Conservation (phyloP, 2,113 vertebrate genomes). For the Thomomys bottae region DNA sequence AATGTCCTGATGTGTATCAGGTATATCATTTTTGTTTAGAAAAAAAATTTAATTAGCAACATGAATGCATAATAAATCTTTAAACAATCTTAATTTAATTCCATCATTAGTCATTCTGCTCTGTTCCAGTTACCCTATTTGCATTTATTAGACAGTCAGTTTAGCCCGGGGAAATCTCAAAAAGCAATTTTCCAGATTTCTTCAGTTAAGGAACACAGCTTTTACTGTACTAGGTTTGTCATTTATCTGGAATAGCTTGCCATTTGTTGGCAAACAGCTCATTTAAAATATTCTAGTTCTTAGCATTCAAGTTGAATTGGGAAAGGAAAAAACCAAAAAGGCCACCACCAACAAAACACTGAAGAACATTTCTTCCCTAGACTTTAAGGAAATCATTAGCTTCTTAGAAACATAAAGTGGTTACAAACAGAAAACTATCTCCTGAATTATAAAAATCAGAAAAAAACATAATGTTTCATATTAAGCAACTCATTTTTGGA, state of each 20-base stretch:
- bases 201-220: conserved; percentile 70
- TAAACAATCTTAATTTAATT: conserved; percentile 14
- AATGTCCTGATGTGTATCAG: background rate
- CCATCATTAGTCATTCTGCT: background rate
- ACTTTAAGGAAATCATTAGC: conserved; percentile 13
- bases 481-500: background rate
- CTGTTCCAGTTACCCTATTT: background rate
- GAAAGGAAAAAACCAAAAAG: background rate
- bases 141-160: conserved; percentile 57
- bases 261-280: conserved; percentile 57
- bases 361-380: conserved; percentile 37
- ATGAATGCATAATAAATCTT: conserved; percentile 35
- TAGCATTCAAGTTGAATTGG: conserved; percentile 48
- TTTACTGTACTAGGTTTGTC: conserved; percentile 56
- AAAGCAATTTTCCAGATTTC: conserved; percentile 67
- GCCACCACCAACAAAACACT: background rate
- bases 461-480: background rate
- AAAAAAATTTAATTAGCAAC: background rate
- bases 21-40: conserved; percentile 6
- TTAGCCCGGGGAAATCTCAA: conserved; percentile 63
- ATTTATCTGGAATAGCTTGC: conserved; percentile 58
- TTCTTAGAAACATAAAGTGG: conserved; percentile 43
- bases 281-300: conserved; percentile 58
- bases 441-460: conserved; percentile 38
- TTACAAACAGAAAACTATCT: conserved; percentile 16